Conservation (phyloP, 2,888 invertebrate species). For the Lasioglossum oenotherae region DNA sequence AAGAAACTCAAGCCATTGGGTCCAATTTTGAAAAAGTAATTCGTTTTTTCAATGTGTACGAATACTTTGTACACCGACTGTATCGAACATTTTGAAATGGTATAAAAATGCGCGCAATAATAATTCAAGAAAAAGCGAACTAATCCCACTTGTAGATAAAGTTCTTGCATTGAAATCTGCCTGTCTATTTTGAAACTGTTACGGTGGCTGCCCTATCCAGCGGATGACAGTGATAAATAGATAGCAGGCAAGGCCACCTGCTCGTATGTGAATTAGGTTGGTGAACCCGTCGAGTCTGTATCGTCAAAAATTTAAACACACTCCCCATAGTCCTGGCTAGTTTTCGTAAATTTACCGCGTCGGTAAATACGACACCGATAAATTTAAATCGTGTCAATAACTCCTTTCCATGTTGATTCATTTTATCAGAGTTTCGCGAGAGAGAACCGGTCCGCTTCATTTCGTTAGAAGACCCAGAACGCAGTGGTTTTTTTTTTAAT, state of each 20-base stretch:
- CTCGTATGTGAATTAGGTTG: slow-evolving; percentile 15
- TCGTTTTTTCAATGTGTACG: no score
- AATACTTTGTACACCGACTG: no score
- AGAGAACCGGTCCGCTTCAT: not conserved
- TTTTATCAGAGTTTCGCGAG: not conserved
- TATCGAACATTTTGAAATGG: not conserved
- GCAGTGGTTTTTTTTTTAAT: no score
- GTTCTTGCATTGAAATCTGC: not conserved
- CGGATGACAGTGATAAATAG: slow-evolving; percentile 21
- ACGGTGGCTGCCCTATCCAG: not conserved
- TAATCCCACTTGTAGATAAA: not conserved
- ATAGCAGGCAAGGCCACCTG: slow-evolving; percentile 15
- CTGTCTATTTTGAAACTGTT: slow-evolving; percentile 4
- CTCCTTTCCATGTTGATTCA: not conserved
- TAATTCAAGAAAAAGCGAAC: not conserved
- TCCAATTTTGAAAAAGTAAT: no score
- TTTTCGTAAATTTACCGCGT: slow-evolving; percentile 2
- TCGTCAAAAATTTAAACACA: slow-evolving; percentile 9
- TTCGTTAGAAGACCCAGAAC: not conserved
- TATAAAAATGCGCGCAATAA: not conserved
- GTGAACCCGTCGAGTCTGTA: not conserved
- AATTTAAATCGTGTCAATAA: slow-evolving; percentile 13
- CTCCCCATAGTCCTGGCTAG: not conserved
- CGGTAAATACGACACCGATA: not conserved
- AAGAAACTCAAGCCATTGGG: no score